These are phyloP conservation scores for Kradibia gibbosae DNA, from an alignment of 1,140 invertebrate species.

Conservation along the genomic window DNA sequence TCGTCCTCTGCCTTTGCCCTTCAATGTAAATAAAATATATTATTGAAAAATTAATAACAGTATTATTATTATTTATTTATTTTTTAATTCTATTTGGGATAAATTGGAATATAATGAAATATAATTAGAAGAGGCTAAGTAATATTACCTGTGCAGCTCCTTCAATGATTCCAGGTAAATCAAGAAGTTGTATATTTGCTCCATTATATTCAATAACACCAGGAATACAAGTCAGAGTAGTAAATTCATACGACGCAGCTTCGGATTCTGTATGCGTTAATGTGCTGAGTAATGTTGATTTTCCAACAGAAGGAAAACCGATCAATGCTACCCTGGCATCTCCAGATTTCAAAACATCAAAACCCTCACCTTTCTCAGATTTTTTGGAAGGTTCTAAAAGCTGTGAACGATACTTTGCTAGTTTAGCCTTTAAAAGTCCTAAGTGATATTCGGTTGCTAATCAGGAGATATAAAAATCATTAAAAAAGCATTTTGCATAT, in stretches of 20 bases:
- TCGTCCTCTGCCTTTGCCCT: conserved; percentile 71
- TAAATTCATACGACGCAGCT: conserved; percentile 98
- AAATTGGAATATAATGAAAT: background rate
- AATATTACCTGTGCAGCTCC: conserved; percentile 87
- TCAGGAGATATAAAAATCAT: conserved; percentile 61
- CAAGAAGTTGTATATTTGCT: conserved; percentile 97
- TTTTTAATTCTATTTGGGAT: background rate
- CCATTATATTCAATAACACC: conserved; percentile 99
- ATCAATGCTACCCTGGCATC: conserved; percentile 99
- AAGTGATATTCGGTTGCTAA: conserved; percentile 99
- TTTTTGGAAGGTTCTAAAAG: conserved; percentile 96
- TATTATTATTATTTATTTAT: too few species aligned
- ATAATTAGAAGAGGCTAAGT: background rate
- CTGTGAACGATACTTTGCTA: conserved; percentile 97
- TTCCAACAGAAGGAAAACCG: conserved; percentile 97
- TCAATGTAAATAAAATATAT: conserved; percentile 40
- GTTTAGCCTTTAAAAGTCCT: conserved; percentile 97
- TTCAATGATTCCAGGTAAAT: conserved; percentile 98
- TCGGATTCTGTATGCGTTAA: conserved; percentile 96
- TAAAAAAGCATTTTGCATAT: background rate
- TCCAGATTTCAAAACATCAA: conserved; percentile 99
- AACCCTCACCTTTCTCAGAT: conserved; percentile 98
- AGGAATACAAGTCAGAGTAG: conserved; percentile 99
- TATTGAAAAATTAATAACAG: background rate
- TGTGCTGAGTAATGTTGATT: conserved; percentile 95